Evolutionary conservation across 2,113 vertebrate species (phyloP).

Genomic region (Crypturellus undulatus): DNA sequence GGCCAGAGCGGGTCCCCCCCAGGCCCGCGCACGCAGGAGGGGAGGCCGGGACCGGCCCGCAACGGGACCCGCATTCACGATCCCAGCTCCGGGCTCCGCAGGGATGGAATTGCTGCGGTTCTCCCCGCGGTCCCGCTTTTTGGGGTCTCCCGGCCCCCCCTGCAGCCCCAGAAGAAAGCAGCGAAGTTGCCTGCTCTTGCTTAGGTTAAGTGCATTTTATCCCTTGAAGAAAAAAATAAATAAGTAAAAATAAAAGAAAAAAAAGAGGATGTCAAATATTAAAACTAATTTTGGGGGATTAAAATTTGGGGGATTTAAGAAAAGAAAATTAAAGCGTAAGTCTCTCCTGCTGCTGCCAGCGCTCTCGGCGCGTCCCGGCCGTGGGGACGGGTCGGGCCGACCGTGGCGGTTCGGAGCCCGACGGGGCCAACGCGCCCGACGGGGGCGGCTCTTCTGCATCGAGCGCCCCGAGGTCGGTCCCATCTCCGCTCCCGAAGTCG

Average conservation of each 20-base stretch:
- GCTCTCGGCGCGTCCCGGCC: too few species aligned
- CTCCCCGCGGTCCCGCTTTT: not conserved
- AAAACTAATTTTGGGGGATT: not conserved
- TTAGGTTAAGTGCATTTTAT: not conserved
- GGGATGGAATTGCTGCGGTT: not conserved
- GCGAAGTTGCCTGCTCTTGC: not conserved
- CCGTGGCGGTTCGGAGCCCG: not conserved
- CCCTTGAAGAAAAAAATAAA: too few species aligned
- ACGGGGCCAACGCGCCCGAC: accelerated
- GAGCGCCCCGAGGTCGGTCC: not conserved
- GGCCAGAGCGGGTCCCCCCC: too few species aligned
- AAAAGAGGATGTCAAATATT: too few species aligned
- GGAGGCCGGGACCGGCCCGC: not conserved
- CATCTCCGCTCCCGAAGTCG: not conserved
- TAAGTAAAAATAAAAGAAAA: too few species aligned
- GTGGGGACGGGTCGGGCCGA: too few species aligned
- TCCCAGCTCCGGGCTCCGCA: not conserved
- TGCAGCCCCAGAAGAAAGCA: not conserved
- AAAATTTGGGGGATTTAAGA: not conserved
- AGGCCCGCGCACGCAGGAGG: not conserved
- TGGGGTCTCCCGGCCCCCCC: not conserved
- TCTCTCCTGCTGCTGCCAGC: too few species aligned
- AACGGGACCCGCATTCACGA: accelerated
- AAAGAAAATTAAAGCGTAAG: not conserved
- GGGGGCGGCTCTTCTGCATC: too few species aligned